These are phyloP conservation scores for Omphaloscelis lunosa DNA, from an alignment of 2,888 invertebrate genomes.

Conservation along the genomic window DNA sequence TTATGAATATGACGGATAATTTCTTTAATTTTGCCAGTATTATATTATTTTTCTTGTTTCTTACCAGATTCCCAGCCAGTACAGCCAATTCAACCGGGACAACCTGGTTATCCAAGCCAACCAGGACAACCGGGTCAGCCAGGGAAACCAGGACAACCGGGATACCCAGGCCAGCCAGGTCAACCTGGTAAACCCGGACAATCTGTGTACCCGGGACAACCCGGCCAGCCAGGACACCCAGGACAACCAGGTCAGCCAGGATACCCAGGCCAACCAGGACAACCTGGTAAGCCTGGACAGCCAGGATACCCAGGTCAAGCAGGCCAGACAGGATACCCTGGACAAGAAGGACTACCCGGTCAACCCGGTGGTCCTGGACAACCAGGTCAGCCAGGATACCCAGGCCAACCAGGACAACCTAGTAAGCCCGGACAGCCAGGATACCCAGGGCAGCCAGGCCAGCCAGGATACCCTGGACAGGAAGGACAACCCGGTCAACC, in stretches of 20 bases:
- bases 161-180: conserved; percentile 32
- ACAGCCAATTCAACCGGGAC: conserved; percentile 50
- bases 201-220: neutral
- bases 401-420: neutral
- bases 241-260: conserved; percentile 9
- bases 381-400: neutral
- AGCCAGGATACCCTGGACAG: conserved; percentile 37
- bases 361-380: neutral
- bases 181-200: conserved; percentile 5
- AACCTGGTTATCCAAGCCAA: conserved; percentile 14
- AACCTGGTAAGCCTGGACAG: conserved; percentile 21
- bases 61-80: conserved; percentile 28
- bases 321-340: neutral
- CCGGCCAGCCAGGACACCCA: no score
- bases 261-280: conserved; percentile 3
- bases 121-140: conserved; percentile 4
- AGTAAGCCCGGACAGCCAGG: conserved; percentile 5
- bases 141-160: conserved; percentile 33
- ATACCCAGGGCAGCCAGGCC: conserved; percentile 9
- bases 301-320: conserved; percentile 35
- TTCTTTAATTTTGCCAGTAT: neutral
- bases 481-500: conserved; percentile 13
- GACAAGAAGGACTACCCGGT: conserved; percentile 12
- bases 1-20: neutral
- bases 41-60: neutral